Percentiles rank a stretch among this genome's conserved stretches.
Evolutionary conservation across 1,140 invertebrate genomes (phyloP).

Genomic region (Idris sp.): DNA sequence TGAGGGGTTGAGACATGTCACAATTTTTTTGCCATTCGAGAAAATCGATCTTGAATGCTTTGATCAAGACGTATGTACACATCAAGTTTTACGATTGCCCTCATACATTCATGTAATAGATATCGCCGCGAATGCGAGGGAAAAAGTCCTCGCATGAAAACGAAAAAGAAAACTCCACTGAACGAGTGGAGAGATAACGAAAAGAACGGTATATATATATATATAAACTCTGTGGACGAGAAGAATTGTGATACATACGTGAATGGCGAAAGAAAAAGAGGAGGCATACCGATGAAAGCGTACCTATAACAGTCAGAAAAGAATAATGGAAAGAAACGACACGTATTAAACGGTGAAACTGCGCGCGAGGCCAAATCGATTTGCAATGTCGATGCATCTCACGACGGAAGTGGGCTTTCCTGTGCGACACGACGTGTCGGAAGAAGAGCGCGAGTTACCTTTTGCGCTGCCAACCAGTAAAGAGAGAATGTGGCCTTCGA

Average conservation of each 20-base stretch:
- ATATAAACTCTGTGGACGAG: constrained; percentile 25
- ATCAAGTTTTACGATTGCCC: constrained; percentile 77
- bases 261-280: constrained; percentile 35
- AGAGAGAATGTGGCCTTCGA: constrained; percentile 68
- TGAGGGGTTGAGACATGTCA: constrained; percentile 71
- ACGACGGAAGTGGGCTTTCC: constrained; percentile 58
- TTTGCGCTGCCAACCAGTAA: constrained; percentile 63
- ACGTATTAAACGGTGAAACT: constrained; percentile 39
- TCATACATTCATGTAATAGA: constrained; percentile 77
- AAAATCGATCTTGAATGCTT: constrained; percentile 69
- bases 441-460: constrained; percentile 65
- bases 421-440: constrained; percentile 57
- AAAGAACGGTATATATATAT: constrained; percentile 36
- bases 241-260: constrained; percentile 20
- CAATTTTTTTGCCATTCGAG: constrained; percentile 68
- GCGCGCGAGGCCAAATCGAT: no score
- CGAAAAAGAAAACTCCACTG: constrained; percentile 45
- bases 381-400: constrained; percentile 42
- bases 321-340: constrained; percentile 38
- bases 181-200: constrained; percentile 36
- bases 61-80: constrained; percentile 76
- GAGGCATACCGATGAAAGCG: constrained; percentile 12
- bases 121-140: constrained; percentile 50
- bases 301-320: no score
- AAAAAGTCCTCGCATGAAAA: constrained; percentile 34